Evolutionary conservation across 2,113 vertebrate species (phyloP), one percentile per base, ranked within the genome.

Genomic region (Paradoxurus hermaphroditus): DNA sequence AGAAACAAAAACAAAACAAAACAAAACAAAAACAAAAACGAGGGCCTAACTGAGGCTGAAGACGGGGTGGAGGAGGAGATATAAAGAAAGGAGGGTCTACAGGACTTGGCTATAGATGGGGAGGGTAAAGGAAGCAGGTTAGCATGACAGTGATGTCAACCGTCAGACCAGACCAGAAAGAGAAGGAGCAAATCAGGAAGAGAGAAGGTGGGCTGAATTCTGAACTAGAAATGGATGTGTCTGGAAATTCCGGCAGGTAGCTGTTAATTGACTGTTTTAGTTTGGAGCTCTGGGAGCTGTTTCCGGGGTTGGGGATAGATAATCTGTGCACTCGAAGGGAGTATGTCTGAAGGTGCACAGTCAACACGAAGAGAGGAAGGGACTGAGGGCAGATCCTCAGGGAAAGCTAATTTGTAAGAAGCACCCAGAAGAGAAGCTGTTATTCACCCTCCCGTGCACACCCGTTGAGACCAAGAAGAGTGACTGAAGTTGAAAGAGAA

Each of bases 231-330:
- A 41, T 59, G 53, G 49, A 51, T 93, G 77, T 79, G 21, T 72
- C 77, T 86, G 31, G 67, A 86, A 95, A 89, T 75, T 89, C 95
- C 63, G 36, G 51, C 41, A 93, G 73, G 59, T 90, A n/a, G 92
- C n/a, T 68, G 51, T 63, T 68, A 68, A 93, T 53, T 56, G 77
- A 62, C 72, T 93, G 49, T 72, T 96, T 89, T 15, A 94, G 77
- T 91, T 79, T 95, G 92, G 51, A 59, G 79, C 81, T 34, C 83
- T 44, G 19, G 21, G 51, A 90, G 34, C 44, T 63, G 73, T 73
- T 62, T 27, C 89, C 68, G 25, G 31, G 86, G 34, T 86, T 90
- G 87, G 59, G 81, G 92, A 59, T 25, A 15, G 92, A 59, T 25
- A 15, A 88, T 53, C 67, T 68, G 7, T n/a, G 63, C n/a, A n/a